These are phyloP conservation scores for Simalia tracyae DNA, from an alignment of 2,797 vertebrate species.

Conservation along the genomic window DNA sequence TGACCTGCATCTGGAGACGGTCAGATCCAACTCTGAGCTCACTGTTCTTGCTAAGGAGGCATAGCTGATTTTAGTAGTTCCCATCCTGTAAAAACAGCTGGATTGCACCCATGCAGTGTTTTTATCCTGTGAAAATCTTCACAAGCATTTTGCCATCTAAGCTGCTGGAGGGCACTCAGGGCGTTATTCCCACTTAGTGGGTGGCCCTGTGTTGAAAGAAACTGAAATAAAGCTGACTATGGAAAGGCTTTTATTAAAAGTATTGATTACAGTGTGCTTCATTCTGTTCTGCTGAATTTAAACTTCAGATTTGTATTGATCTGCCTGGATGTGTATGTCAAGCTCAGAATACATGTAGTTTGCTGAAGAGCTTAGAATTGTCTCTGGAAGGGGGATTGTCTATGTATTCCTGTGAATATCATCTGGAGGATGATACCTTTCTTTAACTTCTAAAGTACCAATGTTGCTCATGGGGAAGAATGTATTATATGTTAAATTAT, in stretches of 20 bases:
- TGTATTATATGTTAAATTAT: background rate
- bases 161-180: background rate
- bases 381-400: background rate
- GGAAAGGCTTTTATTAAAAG: background rate
- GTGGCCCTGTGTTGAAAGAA: background rate
- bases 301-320: background rate
- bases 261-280: background rate
- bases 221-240: background rate
- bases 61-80: background rate
- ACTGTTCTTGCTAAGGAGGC: rapidly evolving
- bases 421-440: background rate
- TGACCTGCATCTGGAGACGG: conserved; percentile 69
- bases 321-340: background rate
- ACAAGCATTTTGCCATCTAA: background rate
- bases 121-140: background rate
- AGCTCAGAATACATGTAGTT: background rate
- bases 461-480: background rate
- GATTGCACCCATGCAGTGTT: background rate
- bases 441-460: background rate
- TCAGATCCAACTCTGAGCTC: conserved; percentile 81
- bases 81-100: background rate
- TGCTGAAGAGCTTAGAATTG: background rate
- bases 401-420: background rate
- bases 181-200: background rate
- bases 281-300: background rate